Evolutionary conservation across 2,113 vertebrate species (phyloP).

Genomic region (Myodes glareolus): DNA sequence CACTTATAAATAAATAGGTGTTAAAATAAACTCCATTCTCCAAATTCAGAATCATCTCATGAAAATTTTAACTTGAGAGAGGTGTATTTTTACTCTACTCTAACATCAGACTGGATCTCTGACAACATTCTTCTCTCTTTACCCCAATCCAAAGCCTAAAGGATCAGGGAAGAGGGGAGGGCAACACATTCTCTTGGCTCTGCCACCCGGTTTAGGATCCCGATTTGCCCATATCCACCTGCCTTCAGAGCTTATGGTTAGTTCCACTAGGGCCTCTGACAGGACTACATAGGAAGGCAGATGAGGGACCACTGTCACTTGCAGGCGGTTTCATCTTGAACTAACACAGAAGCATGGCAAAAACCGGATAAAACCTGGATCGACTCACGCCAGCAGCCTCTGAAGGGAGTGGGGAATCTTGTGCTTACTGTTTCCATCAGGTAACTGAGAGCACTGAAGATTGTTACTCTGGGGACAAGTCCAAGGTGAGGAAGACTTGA

Average conservation of each 20-base stretch:
- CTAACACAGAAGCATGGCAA: constrained; percentile 53
- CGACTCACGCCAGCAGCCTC: constrained; percentile 62
- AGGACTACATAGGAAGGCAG: background rate
- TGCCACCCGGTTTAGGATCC: background rate
- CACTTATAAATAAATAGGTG: background rate
- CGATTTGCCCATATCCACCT: background rate
- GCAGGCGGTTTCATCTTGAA: constrained; percentile 28
- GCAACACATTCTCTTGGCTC: too few species aligned
- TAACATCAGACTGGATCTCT: background rate
- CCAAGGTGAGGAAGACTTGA: constrained; percentile 10
- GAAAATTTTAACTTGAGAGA: background rate
- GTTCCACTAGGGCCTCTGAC: background rate
- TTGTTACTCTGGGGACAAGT: constrained; percentile 49
- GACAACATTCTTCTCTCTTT: background rate
- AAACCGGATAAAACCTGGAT: constrained; percentile 68
- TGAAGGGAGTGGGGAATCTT: constrained; percentile 62
- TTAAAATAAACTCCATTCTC: background rate
- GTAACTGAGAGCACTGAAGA: constrained; percentile 43
- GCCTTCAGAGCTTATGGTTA: background rate
- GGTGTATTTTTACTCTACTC: background rate
- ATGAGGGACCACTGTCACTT: constrained; percentile 6
- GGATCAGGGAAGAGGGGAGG: background rate
- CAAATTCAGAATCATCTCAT: background rate
- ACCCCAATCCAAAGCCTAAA: background rate
- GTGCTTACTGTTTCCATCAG: constrained; percentile 66